A percentile compares a stretch with the other conserved stretches of the same genome.
Conservation (phyloP, 2,113 vertebrate species). For the Dipodomys merriami region DNA sequence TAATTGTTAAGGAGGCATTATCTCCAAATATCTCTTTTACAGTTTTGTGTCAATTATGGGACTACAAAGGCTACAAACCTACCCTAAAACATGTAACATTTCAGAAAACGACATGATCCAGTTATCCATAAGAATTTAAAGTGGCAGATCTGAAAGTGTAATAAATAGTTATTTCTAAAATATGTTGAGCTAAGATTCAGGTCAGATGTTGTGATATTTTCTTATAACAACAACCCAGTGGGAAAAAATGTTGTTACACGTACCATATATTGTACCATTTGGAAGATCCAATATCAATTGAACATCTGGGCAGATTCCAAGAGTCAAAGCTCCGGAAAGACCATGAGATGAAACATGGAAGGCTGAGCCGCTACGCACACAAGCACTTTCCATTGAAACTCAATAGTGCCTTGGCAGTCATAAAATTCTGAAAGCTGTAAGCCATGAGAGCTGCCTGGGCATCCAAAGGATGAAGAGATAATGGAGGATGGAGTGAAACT, state of each 20-base stretch:
- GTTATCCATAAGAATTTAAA: background rate
- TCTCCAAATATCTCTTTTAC: background rate
- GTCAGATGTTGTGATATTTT: background rate
- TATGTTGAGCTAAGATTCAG: background rate
- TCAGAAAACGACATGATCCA: background rate
- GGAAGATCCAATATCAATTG: background rate
- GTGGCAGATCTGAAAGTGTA: background rate
- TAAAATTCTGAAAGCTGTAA: constrained; percentile 63
- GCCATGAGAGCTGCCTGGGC: constrained; percentile 36
- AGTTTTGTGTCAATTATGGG: background rate
- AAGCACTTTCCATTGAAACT: background rate
- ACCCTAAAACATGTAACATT: background rate
- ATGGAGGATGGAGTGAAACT: constrained; percentile 47
- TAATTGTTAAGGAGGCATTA: background rate
- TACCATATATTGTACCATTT: background rate
- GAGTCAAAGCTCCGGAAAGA: background rate
- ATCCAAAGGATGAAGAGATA: constrained; percentile 52
- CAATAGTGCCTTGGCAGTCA: constrained; percentile 6
- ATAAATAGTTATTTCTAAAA: background rate
- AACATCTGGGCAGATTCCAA: background rate
- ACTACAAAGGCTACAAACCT: background rate
- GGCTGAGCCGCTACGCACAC: background rate
- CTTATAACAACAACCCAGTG: background rate
- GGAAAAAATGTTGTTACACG: background rate
- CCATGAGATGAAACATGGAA: background rate